A percentile compares a stretch with the other conserved stretches of the same genome.
Evolutionary conservation across 2,113 vertebrate genomes (phyloP).

Genomic region (Pterocles gutturalis): DNA sequence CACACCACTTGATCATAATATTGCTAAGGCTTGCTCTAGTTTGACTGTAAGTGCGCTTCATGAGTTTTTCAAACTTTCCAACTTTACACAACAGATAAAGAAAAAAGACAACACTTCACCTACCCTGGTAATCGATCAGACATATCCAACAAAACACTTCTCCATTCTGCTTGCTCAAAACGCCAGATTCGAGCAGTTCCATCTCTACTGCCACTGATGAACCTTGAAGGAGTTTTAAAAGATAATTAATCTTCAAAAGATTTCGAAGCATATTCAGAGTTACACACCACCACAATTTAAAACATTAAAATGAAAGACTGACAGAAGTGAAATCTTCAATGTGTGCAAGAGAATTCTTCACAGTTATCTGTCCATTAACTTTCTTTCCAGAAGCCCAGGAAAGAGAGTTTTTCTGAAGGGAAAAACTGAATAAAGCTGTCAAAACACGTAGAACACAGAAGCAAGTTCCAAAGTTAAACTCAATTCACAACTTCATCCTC

Average conservation of each 20-base stretch:
- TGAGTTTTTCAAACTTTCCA: background rate
- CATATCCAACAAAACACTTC: constrained; percentile 92
- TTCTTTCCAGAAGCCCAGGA: background rate
- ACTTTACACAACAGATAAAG: background rate
- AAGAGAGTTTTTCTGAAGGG: background rate
- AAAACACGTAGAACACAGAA: background rate
- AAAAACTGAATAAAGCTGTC: background rate
- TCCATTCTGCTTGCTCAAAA: constrained; percentile 92
- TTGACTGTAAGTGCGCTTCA: background rate
- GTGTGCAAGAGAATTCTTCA: background rate
- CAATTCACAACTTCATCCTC: background rate
- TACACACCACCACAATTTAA: background rate
- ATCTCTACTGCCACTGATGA: constrained; percentile 96
- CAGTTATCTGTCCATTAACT: background rate
- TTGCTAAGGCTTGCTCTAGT: background rate
- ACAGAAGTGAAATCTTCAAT: background rate
- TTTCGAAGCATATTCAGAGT: background rate
- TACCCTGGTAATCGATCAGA: constrained; percentile 88
- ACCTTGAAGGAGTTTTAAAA: constrained; percentile 77
- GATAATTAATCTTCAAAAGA: background rate
- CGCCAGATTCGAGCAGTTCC: constrained; percentile 95
- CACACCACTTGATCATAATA: background rate
- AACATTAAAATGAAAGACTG: background rate
- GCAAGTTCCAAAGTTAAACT: background rate
- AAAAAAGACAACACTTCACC: background rate